A percentile compares a stretch with the other conserved stretches of the same genome.
phyloP scores from a whole-genome alignment of 2,888 invertebrate genomes.

The Cataglyphis rosenhaueri region DNA sequence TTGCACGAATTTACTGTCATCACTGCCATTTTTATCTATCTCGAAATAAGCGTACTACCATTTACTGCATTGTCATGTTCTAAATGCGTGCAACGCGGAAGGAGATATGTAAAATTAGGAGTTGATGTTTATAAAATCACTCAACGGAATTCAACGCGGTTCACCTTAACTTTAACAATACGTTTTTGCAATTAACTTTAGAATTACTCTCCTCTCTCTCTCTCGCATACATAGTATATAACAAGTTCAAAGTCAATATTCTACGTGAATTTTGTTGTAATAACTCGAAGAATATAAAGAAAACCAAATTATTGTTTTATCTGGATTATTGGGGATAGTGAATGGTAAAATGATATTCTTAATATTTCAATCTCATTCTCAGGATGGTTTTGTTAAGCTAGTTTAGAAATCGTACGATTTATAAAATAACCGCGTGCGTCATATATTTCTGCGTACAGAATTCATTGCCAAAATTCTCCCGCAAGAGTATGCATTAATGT shows the following conservation, averaged over 20 bases:
- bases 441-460: constrained; percentile 27
- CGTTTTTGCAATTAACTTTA: constrained; percentile 33
- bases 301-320: neutral
- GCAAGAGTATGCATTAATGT: constrained; percentile 41
- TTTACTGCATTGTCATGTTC: constrained; percentile 23
- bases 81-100: constrained; percentile 23
- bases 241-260: constrained; percentile 26
- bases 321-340: constrained; percentile 5
- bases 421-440: constrained; percentile 23
- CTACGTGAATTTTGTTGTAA: constrained; percentile 35
- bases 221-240: constrained; percentile 8
- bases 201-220: constrained; percentile 7
- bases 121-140: constrained; percentile 11
- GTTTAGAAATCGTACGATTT: constrained; percentile 33
- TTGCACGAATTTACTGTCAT: neutral
- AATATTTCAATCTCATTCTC: constrained; percentile 39
- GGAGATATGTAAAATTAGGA: constrained; percentile 21
- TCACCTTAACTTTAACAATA: neutral
- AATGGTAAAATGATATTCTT: constrained; percentile 24
- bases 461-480: constrained; percentile 40
- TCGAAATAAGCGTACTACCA: neutral
- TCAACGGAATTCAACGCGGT: constrained; percentile 2
- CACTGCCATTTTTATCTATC: constrained; percentile 7
- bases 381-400: constrained; percentile 37
- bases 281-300: neutral